Base-by-base conservation (phyloP, 2,797 vertebrate species). In the Dromococcyx pavoninus region DNA sequence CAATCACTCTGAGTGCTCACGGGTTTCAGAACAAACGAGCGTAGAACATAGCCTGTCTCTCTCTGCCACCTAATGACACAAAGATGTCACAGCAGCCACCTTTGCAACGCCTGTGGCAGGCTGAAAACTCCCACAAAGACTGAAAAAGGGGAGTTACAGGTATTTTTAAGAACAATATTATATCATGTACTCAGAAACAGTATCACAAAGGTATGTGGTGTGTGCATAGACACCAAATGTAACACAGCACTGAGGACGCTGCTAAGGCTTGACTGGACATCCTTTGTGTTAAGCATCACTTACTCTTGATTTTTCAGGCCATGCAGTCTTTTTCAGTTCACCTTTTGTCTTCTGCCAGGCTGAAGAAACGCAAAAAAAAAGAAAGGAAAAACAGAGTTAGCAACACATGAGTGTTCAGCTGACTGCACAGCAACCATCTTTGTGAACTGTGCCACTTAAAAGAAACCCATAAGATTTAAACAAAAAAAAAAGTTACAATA, bases 61-160 rank as follows among this genome's bases (percentile, higher is more conserved):
- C 83, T 97, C 69, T 46, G 97, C 97, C 97, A 96, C 94, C 92
- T 69, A 44, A 88, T 96, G 97, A 98, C 97, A 91, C 97, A 97
- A 70, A 96, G 96, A 54, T 94, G 96, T 64, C 95, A 98, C 91
- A 60, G 39, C 73, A 87, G 96, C 65, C 94, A 96, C 92, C 91
- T 79, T 73, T 91, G 97, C 86, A 96, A 97, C 95, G 95, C 96
- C 89, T 53, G 91, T 93, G 95, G 97, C 96, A 97, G 56, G 9
- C 0, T 2, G 13, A 5, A 23, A 7, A 27, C 17, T 4, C 2
- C 17, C 9, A 2, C 1, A 8, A 11, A 27, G 2, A 8, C 43
- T 0, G 4, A 9, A 35, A 53, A 41, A 70, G 6, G 8, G 1
- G 7, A 21, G 9, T 25, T 53, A n/a, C 8, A 5, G 8, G 10